phyloP scores from a whole-genome alignment of 35 echinoderm and acorn worm genomes.

The Acanthaster planci region DNA sequence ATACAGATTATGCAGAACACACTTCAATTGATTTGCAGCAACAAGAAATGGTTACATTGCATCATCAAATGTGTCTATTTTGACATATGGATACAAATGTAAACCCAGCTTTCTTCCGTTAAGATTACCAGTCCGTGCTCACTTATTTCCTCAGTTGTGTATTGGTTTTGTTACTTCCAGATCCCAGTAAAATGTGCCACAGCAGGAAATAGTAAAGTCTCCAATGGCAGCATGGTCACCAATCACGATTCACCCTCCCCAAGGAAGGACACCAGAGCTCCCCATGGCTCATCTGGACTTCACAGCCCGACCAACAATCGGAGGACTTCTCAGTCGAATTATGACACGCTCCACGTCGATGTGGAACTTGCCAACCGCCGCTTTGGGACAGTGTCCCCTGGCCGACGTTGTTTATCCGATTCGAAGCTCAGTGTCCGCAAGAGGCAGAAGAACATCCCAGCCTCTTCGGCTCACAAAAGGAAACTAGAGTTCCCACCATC shows the following conservation, averaged over 20 bases:
- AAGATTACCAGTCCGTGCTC: neutral
- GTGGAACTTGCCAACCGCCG: conserved; percentile 71
- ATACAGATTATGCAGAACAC: neutral
- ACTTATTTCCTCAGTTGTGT: neutral
- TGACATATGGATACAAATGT: neutral
- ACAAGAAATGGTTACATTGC: neutral
- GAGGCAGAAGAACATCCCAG: conserved; percentile 26
- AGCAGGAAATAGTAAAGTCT: conserved; percentile 12
- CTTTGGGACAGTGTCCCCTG: conserved; percentile 70
- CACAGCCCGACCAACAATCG: neutral
- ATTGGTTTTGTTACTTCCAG: neutral
- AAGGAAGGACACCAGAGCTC: neutral
- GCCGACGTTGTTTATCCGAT: conserved; percentile 78
- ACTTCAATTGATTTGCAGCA: neutral
- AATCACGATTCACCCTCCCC: conserved; percentile 3
- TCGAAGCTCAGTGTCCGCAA: conserved; percentile 61
- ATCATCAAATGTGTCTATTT: neutral
- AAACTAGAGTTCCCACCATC: conserved; percentile 69
- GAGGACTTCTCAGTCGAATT: neutral
- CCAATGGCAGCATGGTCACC: conserved; percentile 1
- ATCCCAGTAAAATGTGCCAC: neutral
- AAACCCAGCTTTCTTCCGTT: neutral
- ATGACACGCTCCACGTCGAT: conserved; percentile 65
- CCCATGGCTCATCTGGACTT: conserved; percentile 1
- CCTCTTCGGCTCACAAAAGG: conserved; percentile 57